Evolutionary conservation across 2,113 vertebrate genomes (phyloP).

Genomic region (Chiloscyllium plagiosum): DNA sequence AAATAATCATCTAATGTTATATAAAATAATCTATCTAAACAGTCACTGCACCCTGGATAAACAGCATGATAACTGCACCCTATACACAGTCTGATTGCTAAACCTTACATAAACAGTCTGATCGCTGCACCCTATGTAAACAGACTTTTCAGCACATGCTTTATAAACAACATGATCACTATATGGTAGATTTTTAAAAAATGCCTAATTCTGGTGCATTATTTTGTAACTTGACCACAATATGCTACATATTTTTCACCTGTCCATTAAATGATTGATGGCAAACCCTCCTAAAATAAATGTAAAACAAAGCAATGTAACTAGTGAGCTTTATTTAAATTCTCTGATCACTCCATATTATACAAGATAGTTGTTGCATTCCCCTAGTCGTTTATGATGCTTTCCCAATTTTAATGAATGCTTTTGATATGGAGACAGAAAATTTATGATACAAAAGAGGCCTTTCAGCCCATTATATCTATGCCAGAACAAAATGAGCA

Average conservation of each 20-base stretch:
- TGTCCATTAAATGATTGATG: neutral
- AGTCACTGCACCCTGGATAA: neutral
- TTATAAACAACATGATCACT: neutral
- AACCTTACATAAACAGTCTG: neutral
- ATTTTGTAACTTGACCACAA: neutral
- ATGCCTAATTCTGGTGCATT: too few relatives aligned
- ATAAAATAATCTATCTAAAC: too few relatives aligned
- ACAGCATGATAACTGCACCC: neutral
- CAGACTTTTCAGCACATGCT: neutral
- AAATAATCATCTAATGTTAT: too few relatives aligned
- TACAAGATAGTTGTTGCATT: too few relatives aligned
- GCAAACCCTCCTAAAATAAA: neutral
- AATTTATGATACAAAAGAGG: too few relatives aligned
- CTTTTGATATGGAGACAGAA: too few relatives aligned
- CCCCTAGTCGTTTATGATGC: too few relatives aligned
- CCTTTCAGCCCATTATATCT: too few relatives aligned
- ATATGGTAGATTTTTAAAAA: neutral
- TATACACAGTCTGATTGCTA: neutral
- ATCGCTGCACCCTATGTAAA: neutral
- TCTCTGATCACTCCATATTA: too few relatives aligned
- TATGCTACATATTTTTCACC: neutral
- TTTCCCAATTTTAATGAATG: too few relatives aligned
- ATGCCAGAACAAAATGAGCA: too few relatives aligned
- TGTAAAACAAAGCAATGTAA: neutral
- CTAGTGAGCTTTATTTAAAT: neutral